A percentile compares a stretch with the other conserved stretches of the same genome.
Evolutionary conservation across 2,888 invertebrate genomes (phyloP).

Genomic region (Drosophila phalerata): DNA sequence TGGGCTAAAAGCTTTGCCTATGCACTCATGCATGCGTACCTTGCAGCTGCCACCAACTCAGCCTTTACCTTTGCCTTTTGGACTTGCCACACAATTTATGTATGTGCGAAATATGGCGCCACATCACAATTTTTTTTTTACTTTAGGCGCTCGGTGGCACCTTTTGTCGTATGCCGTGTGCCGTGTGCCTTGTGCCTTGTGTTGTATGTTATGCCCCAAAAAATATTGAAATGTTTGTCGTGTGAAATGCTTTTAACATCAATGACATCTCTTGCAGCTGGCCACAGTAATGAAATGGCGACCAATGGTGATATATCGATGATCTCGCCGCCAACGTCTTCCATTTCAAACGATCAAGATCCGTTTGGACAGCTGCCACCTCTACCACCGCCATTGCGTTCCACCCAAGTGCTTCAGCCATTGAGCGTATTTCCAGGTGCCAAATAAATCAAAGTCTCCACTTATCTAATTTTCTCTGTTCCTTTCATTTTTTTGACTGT

Average conservation of each 20-base stretch:
- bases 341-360: conserved; percentile 86
- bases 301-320: conserved; percentile 86
- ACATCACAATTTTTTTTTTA: conserved; percentile 50
- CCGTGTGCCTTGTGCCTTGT: background rate
- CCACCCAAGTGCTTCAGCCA: conserved; percentile 86
- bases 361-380: conserved; percentile 86
- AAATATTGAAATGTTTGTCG: conserved; percentile 26
- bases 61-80: conserved; percentile 23
- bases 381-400: conserved; percentile 86
- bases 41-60: conserved; percentile 50
- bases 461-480: background rate
- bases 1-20: conserved; percentile 74
- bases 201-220: background rate
- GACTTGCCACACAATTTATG: conserved; percentile 71
- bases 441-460: conserved; percentile 3
- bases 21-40: conserved; percentile 76
- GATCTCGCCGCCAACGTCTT: conserved; percentile 86
- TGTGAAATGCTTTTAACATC: conserved; percentile 26
- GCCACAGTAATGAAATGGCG: conserved; percentile 86
- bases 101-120: conserved; percentile 80
- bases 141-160: conserved; percentile 40
- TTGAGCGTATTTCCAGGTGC: conserved; percentile 86
- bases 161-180: conserved; percentile 40
- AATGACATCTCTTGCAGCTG: conserved; percentile 73
- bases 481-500: conserved; percentile 14